Evolutionary conservation across 2,888 invertebrate genomes (phyloP).

Genomic region (Dione juno): DNA sequence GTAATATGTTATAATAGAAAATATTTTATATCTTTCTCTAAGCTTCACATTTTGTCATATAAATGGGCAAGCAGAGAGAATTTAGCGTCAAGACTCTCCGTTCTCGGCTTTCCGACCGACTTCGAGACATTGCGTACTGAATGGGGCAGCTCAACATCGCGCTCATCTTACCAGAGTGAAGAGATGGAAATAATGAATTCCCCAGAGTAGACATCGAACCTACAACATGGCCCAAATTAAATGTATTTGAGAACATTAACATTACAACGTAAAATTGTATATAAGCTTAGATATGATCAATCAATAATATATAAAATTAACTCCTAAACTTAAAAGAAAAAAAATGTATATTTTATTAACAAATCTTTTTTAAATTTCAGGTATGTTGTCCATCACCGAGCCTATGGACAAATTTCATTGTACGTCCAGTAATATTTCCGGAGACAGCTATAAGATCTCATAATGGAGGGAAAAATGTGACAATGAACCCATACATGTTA

Average conservation of each 20-base stretch:
- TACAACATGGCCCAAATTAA: background rate
- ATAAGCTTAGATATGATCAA: no score
- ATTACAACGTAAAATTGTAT: no score
- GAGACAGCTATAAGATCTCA: background rate
- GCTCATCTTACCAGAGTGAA: background rate
- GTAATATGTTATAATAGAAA: background rate
- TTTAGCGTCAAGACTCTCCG: background rate
- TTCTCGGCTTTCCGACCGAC: background rate
- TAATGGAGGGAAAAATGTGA: background rate
- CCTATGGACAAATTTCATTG: slow-evolving; percentile 45
- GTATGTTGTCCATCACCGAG: slow-evolving; percentile 51
- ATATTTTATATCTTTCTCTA: no score
- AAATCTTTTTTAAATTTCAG: slow-evolving; percentile 37
- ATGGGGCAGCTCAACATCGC: background rate
- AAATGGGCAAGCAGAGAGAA: background rate
- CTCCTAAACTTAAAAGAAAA: background rate
- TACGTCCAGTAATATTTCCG: slow-evolving; percentile 39
- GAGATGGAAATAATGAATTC: background rate
- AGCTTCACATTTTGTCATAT: background rate
- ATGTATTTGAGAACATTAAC: no score
- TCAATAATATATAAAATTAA: background rate
- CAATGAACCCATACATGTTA: background rate
- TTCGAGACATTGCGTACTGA: background rate
- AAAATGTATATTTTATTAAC: background rate
- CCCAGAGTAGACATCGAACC: background rate